phyloP scores from a whole-genome alignment of 1,140 invertebrate genomes.

The Drosophila arizonae region DNA sequence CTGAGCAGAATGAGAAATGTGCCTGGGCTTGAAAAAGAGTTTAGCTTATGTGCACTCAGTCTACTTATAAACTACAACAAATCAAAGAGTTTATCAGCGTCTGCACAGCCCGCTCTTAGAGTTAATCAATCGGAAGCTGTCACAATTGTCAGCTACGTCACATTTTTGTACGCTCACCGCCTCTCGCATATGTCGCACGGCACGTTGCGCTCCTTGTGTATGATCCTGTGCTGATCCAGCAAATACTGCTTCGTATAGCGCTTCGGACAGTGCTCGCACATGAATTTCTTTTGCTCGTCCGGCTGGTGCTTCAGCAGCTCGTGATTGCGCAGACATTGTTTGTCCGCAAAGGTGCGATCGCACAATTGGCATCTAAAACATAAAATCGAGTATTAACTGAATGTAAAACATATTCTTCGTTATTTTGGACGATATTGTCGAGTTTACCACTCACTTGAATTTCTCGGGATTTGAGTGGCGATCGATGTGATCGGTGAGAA shows the following conservation, averaged over 20 bases:
- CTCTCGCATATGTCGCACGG: constrained; percentile 64
- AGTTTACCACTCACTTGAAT: constrained; percentile 77
- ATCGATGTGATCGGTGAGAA: constrained; percentile 75
- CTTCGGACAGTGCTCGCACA: constrained; percentile 70
- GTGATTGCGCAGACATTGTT: constrained; percentile 76
- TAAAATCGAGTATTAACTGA: not conserved
- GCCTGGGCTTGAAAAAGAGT: too few relatives aligned
- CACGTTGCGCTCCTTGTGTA: constrained; percentile 67
- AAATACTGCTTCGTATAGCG: constrained; percentile 72
- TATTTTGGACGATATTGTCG: constrained; percentile 14
- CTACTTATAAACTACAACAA: not conserved
- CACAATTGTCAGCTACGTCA: not conserved
- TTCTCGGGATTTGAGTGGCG: constrained; percentile 71
- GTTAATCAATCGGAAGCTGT: not conserved
- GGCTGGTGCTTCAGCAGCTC: constrained; percentile 72
- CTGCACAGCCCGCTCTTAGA: not conserved
- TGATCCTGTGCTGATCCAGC: constrained; percentile 68
- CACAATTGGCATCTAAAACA: constrained; percentile 63
- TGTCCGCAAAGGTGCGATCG: constrained; percentile 68
- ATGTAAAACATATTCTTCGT: not conserved
- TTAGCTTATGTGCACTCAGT: not conserved
- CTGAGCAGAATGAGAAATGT: too few relatives aligned
- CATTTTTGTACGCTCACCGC: constrained; percentile 39
- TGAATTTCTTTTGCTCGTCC: constrained; percentile 67
- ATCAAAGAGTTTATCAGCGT: not conserved